These are phyloP conservation scores for Plemyria rubiginata DNA, from an alignment of 2,888 invertebrate genomes.

Conservation along the genomic window DNA sequence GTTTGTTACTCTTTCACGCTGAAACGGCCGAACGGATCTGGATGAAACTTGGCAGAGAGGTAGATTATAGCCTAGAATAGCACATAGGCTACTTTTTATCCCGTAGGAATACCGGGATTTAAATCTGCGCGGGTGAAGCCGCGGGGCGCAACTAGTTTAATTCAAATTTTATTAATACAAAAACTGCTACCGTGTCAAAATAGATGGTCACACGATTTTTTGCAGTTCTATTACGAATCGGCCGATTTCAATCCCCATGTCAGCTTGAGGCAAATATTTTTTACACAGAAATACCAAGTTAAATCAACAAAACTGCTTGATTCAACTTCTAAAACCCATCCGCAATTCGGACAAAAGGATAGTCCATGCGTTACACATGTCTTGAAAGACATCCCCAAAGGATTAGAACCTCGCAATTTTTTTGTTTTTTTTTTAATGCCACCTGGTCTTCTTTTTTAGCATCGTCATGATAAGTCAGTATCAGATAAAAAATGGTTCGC, in stretches of 20 bases:
- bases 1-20: no score
- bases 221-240: not conserved
- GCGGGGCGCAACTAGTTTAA: no score
- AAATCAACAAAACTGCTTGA: slow-evolving; percentile 40
- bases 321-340: slow-evolving; percentile 47
- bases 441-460: slow-evolving; percentile 76
- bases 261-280: not conserved
- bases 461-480: slow-evolving; percentile 65
- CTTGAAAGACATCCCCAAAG: slow-evolving; percentile 58
- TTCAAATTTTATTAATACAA: no score
- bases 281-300: slow-evolving; percentile 1
- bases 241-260: not conserved
- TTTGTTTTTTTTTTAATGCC: slow-evolving; percentile 48
- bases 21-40: no score
- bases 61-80: no score
- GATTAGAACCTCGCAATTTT: slow-evolving; percentile 57
- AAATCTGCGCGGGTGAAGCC: no score
- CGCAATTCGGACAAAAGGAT: slow-evolving; percentile 52
- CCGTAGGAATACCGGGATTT: no score
- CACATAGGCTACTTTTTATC: no score
- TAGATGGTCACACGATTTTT: no score
- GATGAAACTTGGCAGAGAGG: no score
- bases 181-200: no score
- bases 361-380: slow-evolving; percentile 74
- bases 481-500: slow-evolving; percentile 65